These are phyloP conservation scores for Mythimna pallens DNA, from an alignment of 2,888 invertebrate species.

Conservation along the genomic window DNA sequence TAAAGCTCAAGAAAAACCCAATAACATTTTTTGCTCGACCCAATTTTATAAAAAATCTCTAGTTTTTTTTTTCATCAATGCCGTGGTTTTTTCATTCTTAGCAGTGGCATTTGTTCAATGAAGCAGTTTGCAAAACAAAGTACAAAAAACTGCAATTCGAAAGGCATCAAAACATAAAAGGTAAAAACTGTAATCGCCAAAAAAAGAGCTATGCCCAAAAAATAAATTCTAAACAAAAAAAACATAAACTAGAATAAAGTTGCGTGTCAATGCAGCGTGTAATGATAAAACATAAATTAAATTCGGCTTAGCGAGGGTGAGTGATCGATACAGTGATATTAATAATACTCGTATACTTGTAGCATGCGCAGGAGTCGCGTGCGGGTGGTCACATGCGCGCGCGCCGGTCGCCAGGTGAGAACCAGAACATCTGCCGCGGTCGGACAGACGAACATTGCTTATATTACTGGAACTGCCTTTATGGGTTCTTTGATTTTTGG, in stretches of 20 bases:
- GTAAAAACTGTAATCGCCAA: not conserved
- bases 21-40: no score
- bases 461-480: slow-evolving; percentile 57
- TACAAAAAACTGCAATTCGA: no score
- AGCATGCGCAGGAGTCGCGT: slow-evolving; percentile 70
- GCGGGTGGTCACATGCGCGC: slow-evolving; percentile 73
- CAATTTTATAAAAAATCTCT: no score
- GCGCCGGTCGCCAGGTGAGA: slow-evolving; percentile 82
- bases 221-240: slow-evolving; percentile 17
- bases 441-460: slow-evolving; percentile 51
- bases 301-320: slow-evolving; percentile 69
- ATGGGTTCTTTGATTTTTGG: slow-evolving; percentile 30
- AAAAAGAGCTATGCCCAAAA: slow-evolving; percentile 1
- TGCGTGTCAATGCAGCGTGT: slow-evolving; percentile 68
- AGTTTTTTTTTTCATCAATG: no score
- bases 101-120: no score
- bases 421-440: slow-evolving; percentile 81
- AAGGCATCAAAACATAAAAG: not conserved
- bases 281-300: slow-evolving; percentile 73
- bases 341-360: slow-evolving; percentile 53
- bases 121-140: no score
- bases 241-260: slow-evolving; percentile 61
- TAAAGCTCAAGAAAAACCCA: no score
- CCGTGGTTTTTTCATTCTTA: no score
- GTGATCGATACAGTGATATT: slow-evolving; percentile 66